These are phyloP conservation scores for Serripes groenlandicus DNA, from an alignment of 2,888 invertebrate species.

Conservation along the genomic window DNA sequence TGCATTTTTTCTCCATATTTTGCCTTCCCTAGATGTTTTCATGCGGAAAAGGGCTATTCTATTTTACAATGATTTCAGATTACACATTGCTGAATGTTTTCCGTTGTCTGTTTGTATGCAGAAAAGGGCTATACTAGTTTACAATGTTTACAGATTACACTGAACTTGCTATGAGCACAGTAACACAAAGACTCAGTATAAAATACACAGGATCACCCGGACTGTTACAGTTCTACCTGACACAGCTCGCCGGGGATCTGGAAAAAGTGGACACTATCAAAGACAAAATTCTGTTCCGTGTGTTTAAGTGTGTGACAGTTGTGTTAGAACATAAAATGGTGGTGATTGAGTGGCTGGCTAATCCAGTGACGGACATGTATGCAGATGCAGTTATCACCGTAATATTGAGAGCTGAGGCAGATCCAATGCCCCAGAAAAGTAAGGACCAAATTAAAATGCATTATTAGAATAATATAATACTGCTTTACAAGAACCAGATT, in stretches of 20 bases:
- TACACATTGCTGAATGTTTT: no score
- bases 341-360: constrained; percentile 97
- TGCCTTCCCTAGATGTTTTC: no score
- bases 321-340: constrained; percentile 93
- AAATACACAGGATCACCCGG: constrained; percentile 93
- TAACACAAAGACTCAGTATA: constrained; percentile 96
- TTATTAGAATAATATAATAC: no score
- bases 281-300: constrained; percentile 88
- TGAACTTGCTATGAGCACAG: constrained; percentile 96
- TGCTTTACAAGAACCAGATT: no score
- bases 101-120: background rate
- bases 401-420: constrained; percentile 89
- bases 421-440: constrained; percentile 81
- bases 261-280: constrained; percentile 70
- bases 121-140: background rate
- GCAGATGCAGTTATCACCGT: constrained; percentile 97
- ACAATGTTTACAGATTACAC: constrained; percentile 92
- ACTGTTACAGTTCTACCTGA: constrained; percentile 86
- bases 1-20: no score
- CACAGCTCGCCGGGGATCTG: constrained; percentile 86
- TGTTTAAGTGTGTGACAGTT: constrained; percentile 94
- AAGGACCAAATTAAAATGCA: constrained; percentile 28
- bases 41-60: no score
- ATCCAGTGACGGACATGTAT: constrained; percentile 98
- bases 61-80: no score